phyloP scores from a whole-genome alignment of 2,888 invertebrate species.

The Drosophila picticornis region DNA sequence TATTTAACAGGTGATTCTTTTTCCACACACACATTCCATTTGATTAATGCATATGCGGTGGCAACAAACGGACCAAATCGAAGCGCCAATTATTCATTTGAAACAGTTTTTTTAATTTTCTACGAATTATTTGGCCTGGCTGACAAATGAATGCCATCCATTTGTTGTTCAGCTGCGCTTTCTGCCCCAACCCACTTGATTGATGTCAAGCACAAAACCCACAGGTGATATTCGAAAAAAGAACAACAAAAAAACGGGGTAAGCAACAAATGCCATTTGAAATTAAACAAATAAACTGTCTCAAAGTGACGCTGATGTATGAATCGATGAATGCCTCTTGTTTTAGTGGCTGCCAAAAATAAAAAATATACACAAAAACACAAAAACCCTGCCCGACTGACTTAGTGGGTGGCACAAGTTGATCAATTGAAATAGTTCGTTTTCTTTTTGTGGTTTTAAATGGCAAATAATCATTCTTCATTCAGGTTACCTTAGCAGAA shows the following conservation, averaged over 20 bases:
- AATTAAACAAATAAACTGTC: conserved; percentile 77
- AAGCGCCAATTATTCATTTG: conserved; percentile 59
- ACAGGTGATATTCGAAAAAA: conserved; percentile 44
- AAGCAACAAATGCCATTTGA: conserved; percentile 35
- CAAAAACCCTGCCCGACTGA: neutral
- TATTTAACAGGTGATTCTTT: conserved; percentile 58
- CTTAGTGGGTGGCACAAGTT: conserved; percentile 24
- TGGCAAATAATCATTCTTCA: conserved; percentile 13
- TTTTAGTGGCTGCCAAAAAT: conserved; percentile 16
- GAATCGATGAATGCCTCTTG: conserved; percentile 41
- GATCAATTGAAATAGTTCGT: conserved; percentile 11
- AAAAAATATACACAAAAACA: neutral
- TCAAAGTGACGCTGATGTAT: conserved; percentile 67
- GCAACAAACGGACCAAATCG: conserved; percentile 10
- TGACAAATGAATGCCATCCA: conserved; percentile 25
- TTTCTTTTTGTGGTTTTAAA: neutral
- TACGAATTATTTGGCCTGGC: conserved; percentile 10
- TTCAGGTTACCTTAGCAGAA: neutral
- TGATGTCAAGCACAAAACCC: conserved; percentile 55
- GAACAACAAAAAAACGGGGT: conserved; percentile 7
- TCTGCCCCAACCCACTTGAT: conserved; percentile 46
- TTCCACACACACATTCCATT: conserved; percentile 19
- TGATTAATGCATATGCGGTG: conserved; percentile 33
- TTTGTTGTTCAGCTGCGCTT: conserved; percentile 3
- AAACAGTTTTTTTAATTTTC: conserved; percentile 20